These are phyloP conservation scores for Teleogryllus oceanicus DNA, from an alignment of 2,888 invertebrate species.

Conservation along the genomic window DNA sequence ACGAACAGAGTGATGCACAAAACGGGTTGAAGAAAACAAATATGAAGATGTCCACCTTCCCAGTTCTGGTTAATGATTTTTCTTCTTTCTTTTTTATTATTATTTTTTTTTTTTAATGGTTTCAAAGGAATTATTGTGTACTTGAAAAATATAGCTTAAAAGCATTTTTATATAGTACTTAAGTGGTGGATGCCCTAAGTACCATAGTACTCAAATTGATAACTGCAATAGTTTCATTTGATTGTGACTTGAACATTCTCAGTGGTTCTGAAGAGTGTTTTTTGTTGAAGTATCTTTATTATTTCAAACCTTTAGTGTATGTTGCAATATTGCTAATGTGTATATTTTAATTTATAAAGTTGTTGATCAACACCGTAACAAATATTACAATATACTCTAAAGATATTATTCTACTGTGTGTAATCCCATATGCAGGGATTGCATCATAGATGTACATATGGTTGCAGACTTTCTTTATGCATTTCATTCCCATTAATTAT, in stretches of 20 bases:
- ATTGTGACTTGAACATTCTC: not conserved
- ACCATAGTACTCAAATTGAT: slow-evolving; percentile 8
- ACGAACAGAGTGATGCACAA: not conserved
- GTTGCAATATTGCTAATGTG: slow-evolving; percentile 18
- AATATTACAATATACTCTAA: slow-evolving; percentile 18
- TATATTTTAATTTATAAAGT: slow-evolving; percentile 10
- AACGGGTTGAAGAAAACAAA: slow-evolving; percentile 6
- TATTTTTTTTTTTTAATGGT: not conserved
- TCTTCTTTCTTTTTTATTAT: no score
- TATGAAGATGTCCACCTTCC: not conserved
- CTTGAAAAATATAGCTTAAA: slow-evolving; percentile 8
- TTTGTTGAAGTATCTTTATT: not conserved
- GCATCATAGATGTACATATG: not conserved
- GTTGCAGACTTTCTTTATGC: slow-evolving; percentile 11
- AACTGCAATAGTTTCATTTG: slow-evolving; percentile 18
- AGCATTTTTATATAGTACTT: slow-evolving; percentile 9
- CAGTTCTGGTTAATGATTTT: not conserved
- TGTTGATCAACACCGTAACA: slow-evolving; percentile 9
- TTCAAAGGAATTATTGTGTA: not conserved
- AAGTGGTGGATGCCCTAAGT: slow-evolving; percentile 1
- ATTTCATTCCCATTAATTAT: slow-evolving; percentile 2
- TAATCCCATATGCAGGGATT: not conserved
- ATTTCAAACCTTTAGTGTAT: slow-evolving; percentile 4
- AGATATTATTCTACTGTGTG: not conserved
- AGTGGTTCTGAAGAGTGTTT: not conserved